phyloP scores from a whole-genome alignment of 2,113 vertebrate genomes.

The Urocolius indicus region DNA sequence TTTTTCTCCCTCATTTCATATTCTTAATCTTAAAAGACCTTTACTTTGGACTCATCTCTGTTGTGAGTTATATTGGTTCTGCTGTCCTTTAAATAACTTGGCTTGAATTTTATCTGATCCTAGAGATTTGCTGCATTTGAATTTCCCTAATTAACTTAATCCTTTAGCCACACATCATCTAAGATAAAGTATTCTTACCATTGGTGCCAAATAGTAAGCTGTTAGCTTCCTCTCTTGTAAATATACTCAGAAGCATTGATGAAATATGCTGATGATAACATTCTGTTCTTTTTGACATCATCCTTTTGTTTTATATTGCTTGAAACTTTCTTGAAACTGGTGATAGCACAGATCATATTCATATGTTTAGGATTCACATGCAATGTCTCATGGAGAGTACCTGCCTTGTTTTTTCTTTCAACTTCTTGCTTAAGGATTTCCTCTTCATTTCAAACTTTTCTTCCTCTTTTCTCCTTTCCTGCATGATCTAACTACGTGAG shows the following conservation, averaged over 20 bases:
- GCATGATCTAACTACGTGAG: background rate
- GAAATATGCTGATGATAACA: background rate
- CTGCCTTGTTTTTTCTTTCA: background rate
- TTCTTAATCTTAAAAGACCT: background rate
- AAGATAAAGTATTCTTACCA: constrained; percentile 39
- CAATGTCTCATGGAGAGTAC: background rate
- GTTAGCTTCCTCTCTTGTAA: background rate
- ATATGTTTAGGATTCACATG: background rate
- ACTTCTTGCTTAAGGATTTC: background rate
- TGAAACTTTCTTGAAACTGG: background rate
- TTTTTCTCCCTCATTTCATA: background rate
- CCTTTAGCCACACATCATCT: constrained; percentile 19
- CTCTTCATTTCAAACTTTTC: background rate
- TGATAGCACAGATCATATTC: background rate
- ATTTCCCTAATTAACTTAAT: constrained; percentile 48
- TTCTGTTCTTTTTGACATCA: background rate
- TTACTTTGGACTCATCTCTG: background rate
- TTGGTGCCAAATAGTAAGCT: constrained; percentile 14
- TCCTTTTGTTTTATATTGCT: background rate
- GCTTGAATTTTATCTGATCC: constrained; percentile 27
- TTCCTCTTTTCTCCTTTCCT: background rate
- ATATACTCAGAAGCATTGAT: background rate
- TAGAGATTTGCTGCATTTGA: constrained; percentile 55
- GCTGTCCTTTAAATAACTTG: constrained; percentile 23
- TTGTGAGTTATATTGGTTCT: background rate